Percentiles rank a stretch among this genome's conserved stretches.
These are phyloP conservation scores for Lithobates pipiens DNA, from an alignment of 2,797 vertebrate genomes.

Conservation along the genomic window DNA sequence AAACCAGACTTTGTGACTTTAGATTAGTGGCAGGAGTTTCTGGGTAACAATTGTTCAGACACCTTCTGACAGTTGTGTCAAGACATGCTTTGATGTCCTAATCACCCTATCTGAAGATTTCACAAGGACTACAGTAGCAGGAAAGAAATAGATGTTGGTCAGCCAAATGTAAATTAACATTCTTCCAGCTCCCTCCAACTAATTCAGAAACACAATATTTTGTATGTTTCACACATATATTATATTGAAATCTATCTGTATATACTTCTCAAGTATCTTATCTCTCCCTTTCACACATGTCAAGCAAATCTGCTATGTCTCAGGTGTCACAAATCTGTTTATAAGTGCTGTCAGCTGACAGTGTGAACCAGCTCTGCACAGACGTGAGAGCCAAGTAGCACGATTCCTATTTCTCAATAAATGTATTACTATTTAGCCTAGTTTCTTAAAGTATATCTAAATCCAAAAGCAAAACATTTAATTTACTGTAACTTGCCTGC, in stretches of 20 bases:
- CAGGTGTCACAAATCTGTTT: constrained; percentile 60
- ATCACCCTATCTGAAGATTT: background rate
- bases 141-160: background rate
- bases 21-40: background rate
- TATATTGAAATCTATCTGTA: constrained; percentile 43
- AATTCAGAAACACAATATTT: constrained; percentile 21
- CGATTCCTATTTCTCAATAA: constrained; percentile 37
- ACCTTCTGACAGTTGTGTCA: background rate
- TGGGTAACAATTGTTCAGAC: no score
- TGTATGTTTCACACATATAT: constrained; percentile 36
- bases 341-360: constrained; percentile 58
- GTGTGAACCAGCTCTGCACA: constrained; percentile 52
- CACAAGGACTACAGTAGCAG: background rate
- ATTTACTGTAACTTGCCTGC: no score
- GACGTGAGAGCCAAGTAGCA: constrained; percentile 43
- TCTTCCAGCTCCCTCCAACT: background rate
- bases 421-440: constrained; percentile 16
- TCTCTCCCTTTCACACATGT: constrained; percentile 57
- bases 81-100: background rate
- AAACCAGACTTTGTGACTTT: background rate
- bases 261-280: constrained; percentile 44
- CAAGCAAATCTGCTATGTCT: constrained; percentile 57
- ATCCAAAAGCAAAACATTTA: background rate
- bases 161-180: background rate
- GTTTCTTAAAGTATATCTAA: background rate